Base-by-base conservation (phyloP, 2,888 invertebrate species). In the Pogonocherus hispidulus region DNA sequence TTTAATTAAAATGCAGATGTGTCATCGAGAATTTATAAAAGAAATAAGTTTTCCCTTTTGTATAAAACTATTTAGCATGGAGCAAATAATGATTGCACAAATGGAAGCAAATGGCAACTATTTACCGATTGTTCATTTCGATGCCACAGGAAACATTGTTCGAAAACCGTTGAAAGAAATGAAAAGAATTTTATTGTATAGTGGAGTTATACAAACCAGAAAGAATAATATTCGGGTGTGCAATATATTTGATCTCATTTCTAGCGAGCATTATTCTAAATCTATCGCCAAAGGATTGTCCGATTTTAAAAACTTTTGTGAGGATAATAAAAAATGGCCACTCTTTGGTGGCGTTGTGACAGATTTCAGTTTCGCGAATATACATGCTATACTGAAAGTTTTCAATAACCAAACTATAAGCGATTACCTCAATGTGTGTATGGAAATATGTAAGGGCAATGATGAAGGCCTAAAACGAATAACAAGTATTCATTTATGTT, bases 21-120 rank as follows among this genome's bases (percentile, higher is more conserved):
- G n/a, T n/a, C n/a, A n/a, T n/a, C n/a, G n/a, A n/a, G n/a, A n/a
- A n/a, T n/a, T n/a, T 35, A n/a, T n/a, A n/a, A n/a, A n/a, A n/a
- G n/a, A n/a, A n/a, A n/a, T n/a, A n/a, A n/a, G n/a, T n/a, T n/a
- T n/a, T n/a, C n/a, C n/a, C n/a, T n/a, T n/a, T n/a, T n/a, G 62
- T 57, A 66, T 73, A 8, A 72, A 75, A 69, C 8, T 67, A 1
- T 76, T 67, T 37, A 71, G 74, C 49, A 20, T 41, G 5, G 67
- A 71, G 55, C 73, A 76, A 64, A 5, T 75, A n/a, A n/a, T 22
- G 9, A 20, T 49, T n/a, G 49, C 49, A n/a, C n/a, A 49, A 11
- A 49, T n/a, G 2, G 22, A 49, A 22, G 20, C 19, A 20, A 20
- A 20, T 11, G 49, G n/a, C 22, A 22, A 5, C 9, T 9, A 47